phyloP scores from a whole-genome alignment of 2,113 vertebrate species.

The Chunga burmeisteri region DNA sequence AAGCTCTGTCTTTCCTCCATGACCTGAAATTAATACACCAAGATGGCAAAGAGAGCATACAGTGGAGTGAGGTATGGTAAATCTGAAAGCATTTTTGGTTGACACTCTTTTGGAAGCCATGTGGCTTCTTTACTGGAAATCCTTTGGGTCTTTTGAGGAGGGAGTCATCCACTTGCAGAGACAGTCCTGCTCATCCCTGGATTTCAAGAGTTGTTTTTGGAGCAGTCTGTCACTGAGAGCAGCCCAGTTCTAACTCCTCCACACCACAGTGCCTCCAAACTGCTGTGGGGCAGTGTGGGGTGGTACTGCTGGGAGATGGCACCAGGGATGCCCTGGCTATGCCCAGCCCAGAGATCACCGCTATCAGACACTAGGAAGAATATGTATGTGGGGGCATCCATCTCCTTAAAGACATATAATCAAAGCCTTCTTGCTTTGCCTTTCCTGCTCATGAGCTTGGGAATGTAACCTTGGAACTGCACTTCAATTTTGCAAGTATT shows the following conservation, averaged over 20 bases:
- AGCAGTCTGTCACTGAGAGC: background rate
- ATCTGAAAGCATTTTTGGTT: background rate
- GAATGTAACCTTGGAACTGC: background rate
- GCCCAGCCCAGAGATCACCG: accelerated
- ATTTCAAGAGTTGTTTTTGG: background rate
- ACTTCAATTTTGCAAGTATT: background rate
- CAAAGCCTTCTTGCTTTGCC: background rate
- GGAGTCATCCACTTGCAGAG: background rate
- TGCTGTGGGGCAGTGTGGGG: background rate
- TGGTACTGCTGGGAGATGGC: background rate
- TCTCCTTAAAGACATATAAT: background rate
- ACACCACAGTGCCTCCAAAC: background rate
- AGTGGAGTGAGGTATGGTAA: background rate
- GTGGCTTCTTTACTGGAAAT: background rate
- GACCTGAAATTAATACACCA: background rate
- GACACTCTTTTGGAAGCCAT: background rate
- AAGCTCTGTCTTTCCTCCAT: background rate
- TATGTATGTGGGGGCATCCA: background rate
- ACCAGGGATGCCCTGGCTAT: accelerated
- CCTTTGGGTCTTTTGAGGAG: background rate
- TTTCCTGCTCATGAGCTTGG: background rate
- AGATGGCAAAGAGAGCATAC: background rate
- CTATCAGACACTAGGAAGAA: background rate
- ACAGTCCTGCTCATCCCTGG: background rate
- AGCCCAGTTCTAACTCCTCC: background rate